phyloP scores from a whole-genome alignment of 2,113 vertebrate species.

The Dicaeum eximium region DNA sequence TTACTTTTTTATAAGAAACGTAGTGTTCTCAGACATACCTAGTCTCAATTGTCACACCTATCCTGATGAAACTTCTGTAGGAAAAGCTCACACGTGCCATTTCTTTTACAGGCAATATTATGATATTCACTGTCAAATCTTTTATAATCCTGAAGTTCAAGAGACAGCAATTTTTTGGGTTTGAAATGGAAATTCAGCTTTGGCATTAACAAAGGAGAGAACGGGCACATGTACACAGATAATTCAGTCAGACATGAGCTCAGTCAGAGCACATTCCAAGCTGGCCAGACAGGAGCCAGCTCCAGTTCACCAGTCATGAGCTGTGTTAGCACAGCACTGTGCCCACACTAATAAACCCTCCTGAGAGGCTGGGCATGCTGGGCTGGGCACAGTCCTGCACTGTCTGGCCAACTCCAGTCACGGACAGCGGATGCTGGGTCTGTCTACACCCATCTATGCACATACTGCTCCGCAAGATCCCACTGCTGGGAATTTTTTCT shows the following conservation, averaged over 20 bases:
- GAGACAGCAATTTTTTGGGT: neutral
- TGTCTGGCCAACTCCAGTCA: constrained; percentile 42
- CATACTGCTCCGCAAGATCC: neutral
- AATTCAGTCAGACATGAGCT: constrained; percentile 57
- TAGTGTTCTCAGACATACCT: neutral
- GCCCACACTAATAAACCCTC: constrained; percentile 29
- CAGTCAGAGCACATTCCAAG: constrained; percentile 27
- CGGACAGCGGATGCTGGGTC: neutral
- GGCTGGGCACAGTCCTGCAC: neutral
- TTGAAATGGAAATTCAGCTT: constrained; percentile 21
- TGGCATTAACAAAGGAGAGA: constrained; percentile 21
- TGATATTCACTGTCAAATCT: neutral
- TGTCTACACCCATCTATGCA: neutral
- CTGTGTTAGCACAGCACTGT: constrained; percentile 1
- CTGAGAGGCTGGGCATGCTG: neutral
- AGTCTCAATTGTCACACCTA: neutral
- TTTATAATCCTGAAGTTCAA: neutral
- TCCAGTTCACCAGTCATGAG: neutral
- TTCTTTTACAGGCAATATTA: neutral
- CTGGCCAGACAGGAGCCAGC: constrained; percentile 2
- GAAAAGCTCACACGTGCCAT: neutral
- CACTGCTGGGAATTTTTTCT: neutral
- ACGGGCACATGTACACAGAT: constrained; percentile 1
- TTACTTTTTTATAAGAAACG: neutral
- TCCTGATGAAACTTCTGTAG: neutral